These are phyloP conservation scores for Papilio demoleus DNA, from an alignment of 2,888 invertebrate genomes.

Conservation along the genomic window DNA sequence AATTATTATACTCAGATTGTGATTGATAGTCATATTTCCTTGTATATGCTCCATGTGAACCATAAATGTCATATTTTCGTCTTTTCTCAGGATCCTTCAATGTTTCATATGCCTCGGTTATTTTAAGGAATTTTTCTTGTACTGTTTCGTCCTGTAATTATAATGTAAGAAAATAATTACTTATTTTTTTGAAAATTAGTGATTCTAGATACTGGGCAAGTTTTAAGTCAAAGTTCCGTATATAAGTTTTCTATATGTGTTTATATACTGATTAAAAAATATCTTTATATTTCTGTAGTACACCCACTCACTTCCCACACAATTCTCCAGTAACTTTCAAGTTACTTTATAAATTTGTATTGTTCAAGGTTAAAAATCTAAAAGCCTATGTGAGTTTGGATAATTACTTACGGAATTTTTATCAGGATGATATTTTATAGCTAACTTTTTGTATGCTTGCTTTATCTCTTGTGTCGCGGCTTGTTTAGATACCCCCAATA, in stretches of 20 bases:
- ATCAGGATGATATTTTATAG: conserved; percentile 89
- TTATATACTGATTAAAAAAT: conserved; percentile 4
- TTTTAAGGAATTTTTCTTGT: conserved; percentile 89
- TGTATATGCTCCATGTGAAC: conserved; percentile 83
- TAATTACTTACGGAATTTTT: conserved; percentile 83
- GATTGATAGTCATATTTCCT: conserved; percentile 84
- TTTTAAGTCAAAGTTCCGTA: too few species aligned
- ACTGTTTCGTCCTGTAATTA: conserved; percentile 86
- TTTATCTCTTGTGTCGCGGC: conserved; percentile 88
- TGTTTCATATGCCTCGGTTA: conserved; percentile 93
- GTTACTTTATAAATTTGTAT: not conserved
- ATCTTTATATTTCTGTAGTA: conserved; percentile 18
- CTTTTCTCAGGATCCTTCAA: conserved; percentile 91
- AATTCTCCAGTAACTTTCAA: not conserved
- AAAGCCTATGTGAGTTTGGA: not conserved
- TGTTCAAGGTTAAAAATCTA: conserved; percentile 22
- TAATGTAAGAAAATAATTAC: not conserved
- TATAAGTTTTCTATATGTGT: too few species aligned
- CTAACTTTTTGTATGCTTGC: conserved; percentile 90
- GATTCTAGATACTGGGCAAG: too few species aligned
- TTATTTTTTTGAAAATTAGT: too few species aligned
- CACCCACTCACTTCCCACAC: conserved; percentile 42
- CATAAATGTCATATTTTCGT: conserved; percentile 90
- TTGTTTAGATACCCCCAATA: conserved; percentile 86
- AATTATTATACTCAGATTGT: conserved; percentile 88